These are phyloP conservation scores for Brienomyrus longianalis DNA, from an alignment of 2,113 vertebrate species.

Conservation along the genomic window DNA sequence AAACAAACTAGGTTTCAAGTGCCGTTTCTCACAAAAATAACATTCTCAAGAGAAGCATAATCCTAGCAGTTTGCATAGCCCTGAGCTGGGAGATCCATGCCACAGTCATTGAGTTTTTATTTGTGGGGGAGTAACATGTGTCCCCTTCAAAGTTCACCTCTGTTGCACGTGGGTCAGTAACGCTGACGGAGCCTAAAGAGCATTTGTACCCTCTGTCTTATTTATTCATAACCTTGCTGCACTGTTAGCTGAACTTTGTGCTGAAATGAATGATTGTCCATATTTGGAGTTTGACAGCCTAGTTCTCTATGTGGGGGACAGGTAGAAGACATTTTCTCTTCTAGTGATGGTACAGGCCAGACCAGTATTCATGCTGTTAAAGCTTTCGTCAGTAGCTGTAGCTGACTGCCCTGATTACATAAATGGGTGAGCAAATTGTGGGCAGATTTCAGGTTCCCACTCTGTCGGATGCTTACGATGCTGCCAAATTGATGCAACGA, in stretches of 20 bases:
- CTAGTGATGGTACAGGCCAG: not conserved
- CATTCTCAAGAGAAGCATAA: not conserved
- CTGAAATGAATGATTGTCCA: not conserved
- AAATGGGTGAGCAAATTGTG: not conserved
- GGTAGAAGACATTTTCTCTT: not conserved
- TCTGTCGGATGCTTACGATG: not conserved
- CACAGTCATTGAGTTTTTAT: not conserved
- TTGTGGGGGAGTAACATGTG: not conserved
- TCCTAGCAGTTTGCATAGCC: not conserved
- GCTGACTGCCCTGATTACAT: not conserved
- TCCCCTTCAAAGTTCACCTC: not conserved
- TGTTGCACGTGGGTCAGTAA: not conserved
- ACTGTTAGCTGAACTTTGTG: not conserved
- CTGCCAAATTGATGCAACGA: not conserved
- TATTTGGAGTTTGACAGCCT: not conserved
- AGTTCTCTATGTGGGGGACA: not conserved
- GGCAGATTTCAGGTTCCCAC: not conserved
- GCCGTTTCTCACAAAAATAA: not conserved
- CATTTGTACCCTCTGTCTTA: not conserved
- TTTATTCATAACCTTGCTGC: not conserved
- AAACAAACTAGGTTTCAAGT: not conserved
- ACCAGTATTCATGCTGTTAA: not conserved
- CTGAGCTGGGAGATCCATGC: not conserved
- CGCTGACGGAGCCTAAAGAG: not conserved
- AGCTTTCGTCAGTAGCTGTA: not conserved